These are phyloP conservation scores for Theretra japonica DNA, from an alignment of 2,888 invertebrate genomes.

Conservation along the genomic window DNA sequence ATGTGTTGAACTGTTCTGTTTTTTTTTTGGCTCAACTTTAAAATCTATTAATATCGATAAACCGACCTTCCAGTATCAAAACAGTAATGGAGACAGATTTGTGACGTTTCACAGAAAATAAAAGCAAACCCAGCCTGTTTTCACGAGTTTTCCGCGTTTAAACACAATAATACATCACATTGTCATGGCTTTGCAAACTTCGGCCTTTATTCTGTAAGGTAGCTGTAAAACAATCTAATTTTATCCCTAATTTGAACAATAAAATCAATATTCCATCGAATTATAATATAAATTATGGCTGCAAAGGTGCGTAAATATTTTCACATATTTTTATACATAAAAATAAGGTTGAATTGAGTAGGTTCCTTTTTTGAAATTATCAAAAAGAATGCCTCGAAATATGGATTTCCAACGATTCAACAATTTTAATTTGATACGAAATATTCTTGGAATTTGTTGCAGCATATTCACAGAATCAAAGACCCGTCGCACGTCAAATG, in stretches of 20 bases:
- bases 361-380: no score
- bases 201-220: neutral
- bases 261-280: neutral
- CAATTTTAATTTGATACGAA: no score
- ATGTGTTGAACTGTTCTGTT: no score
- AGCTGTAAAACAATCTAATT: neutral
- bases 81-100: neutral
- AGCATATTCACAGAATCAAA: constrained; percentile 30
- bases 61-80: neutral
- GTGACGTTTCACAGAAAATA: constrained; percentile 4
- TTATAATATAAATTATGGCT: neutral
- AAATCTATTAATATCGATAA: constrained; percentile 23
- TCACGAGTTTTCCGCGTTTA: neutral
- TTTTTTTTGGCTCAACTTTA: neutral
- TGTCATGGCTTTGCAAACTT: constrained; percentile 18
- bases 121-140: neutral
- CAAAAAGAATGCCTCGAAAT: no score
- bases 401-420: no score
- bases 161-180: constrained; percentile 26
- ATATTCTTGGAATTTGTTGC: neutral
- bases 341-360: no score
- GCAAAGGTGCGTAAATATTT: no score
- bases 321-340: no score
- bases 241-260: neutral
- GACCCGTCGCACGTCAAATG: constrained; percentile 40